phyloP scores from a whole-genome alignment of 2,113 vertebrate genomes.

The Anguilla rostrata region DNA sequence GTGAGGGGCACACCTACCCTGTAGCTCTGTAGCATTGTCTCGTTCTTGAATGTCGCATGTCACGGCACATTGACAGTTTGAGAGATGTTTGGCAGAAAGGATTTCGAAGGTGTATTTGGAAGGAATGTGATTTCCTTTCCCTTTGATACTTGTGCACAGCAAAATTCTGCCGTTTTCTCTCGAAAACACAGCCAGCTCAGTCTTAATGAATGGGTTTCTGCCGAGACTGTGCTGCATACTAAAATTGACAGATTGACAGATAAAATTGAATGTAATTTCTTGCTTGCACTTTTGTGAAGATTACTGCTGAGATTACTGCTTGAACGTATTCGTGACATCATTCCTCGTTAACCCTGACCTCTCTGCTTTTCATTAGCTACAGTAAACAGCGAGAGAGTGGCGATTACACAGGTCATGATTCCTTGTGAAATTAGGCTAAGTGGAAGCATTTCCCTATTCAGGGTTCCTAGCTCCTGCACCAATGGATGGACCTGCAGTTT shows the following conservation, averaged over 20 bases:
- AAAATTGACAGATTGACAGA: too few species aligned
- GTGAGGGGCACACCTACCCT: neutral
- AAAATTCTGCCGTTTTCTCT: neutral
- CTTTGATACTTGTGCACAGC: neutral
- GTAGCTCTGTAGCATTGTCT: neutral
- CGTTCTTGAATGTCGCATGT: neutral
- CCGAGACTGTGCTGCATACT: neutral
- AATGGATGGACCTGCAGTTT: too few species aligned
- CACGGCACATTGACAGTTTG: neutral
- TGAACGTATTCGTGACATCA: neutral
- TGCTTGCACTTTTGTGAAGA: neutral
- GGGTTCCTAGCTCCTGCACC: too few species aligned
- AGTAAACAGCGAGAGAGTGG: neutral
- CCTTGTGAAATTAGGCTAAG: too few species aligned
- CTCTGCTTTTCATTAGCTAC: neutral
- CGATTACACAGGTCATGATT: too few species aligned
- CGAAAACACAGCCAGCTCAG: neutral
- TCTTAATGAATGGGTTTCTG: neutral
- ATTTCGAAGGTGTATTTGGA: neutral
- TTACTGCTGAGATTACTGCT: neutral
- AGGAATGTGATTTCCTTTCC: neutral
- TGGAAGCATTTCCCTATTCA: too few species aligned
- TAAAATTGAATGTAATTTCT: neutral
- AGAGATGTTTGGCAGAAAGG: neutral
- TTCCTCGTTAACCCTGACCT: neutral